Percentiles rank a stretch among this genome's conserved stretches.
Conservation (phyloP, 2,797 vertebrate species). For the Fringilla coelebs region DNA sequence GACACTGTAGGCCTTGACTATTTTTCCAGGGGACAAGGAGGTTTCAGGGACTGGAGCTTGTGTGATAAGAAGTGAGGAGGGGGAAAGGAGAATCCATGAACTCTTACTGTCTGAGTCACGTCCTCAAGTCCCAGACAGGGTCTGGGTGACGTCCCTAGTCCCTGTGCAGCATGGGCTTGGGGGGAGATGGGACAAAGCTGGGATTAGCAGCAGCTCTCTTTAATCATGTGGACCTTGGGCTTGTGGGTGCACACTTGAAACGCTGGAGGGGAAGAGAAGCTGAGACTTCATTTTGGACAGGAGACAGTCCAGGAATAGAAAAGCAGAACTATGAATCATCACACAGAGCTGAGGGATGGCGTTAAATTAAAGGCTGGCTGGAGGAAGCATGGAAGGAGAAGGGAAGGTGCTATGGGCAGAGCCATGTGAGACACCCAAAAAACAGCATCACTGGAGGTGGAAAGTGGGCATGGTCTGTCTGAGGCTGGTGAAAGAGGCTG, state of each 20-base stretch:
- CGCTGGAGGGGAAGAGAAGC: constrained; percentile 37
- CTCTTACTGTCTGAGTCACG: background rate
- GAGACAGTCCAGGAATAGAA: constrained; percentile 56
- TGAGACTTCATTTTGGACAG: constrained; percentile 57
- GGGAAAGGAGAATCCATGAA: background rate
- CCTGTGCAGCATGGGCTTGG: background rate
- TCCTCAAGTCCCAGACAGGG: background rate
- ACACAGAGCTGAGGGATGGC: background rate
- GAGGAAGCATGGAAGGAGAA: background rate
- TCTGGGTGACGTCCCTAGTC: background rate
- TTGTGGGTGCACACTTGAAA: constrained; percentile 28
- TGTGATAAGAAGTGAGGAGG: background rate
- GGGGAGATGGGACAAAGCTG: background rate
- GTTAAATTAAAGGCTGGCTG: background rate
- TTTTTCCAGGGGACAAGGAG: background rate
- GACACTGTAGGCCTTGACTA: background rate
- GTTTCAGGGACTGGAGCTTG: background rate
- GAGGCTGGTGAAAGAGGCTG: background rate
- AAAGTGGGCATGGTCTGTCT: background rate
- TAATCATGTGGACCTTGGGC: background rate
- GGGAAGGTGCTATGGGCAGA: background rate
- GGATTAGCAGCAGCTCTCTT: background rate
- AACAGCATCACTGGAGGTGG: background rate
- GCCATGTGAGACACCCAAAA: background rate
- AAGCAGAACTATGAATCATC: constrained; percentile 54